These are phyloP conservation scores for Erebia palarica DNA, from an alignment of 2,888 invertebrate species.

Conservation along the genomic window DNA sequence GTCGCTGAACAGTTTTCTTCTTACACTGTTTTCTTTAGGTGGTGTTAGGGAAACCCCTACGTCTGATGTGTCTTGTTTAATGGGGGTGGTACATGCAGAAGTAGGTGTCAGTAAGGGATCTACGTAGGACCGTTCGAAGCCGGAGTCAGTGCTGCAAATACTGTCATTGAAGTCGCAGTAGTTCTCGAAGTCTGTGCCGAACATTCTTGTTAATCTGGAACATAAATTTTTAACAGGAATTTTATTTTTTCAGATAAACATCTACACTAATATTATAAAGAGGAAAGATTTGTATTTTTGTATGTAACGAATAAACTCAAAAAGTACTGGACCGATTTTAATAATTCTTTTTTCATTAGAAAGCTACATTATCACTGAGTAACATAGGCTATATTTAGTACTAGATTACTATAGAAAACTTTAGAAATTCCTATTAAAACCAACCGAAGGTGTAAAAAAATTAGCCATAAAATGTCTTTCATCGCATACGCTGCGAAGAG, in stretches of 20 bases:
- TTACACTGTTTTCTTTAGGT: conserved; percentile 60
- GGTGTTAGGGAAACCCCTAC: conserved; percentile 64
- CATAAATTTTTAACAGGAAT: conserved; percentile 24
- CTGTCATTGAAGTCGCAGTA: conserved; percentile 79
- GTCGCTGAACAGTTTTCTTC: conserved; percentile 73
- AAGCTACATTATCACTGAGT: too few species aligned
- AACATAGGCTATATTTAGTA: too few species aligned
- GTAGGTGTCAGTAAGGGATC: conserved; percentile 56
- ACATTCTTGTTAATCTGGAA: conserved; percentile 61
- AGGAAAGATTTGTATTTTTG: too few species aligned
- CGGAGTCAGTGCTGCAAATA: conserved; percentile 88
- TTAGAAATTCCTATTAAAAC: too few species aligned
- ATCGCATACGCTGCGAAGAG: too few species aligned
- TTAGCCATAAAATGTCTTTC: too few species aligned
- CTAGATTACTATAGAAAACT: too few species aligned
- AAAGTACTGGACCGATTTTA: too few species aligned
- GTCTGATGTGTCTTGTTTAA: conserved; percentile 63
- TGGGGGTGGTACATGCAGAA: conserved; percentile 57
- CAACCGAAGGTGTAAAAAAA: too few species aligned
- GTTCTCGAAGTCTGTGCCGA: conserved; percentile 68
- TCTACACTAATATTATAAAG: too few species aligned
- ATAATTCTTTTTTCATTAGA: too few species aligned
- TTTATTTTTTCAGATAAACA: background rate
- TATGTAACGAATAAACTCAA: too few species aligned
- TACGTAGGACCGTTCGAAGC: conserved; percentile 85